A percentile compares a stretch with the other conserved stretches of the same genome.
Conservation (phyloP, 2,888 invertebrate species). For the Parnassius mnemosyne region DNA sequence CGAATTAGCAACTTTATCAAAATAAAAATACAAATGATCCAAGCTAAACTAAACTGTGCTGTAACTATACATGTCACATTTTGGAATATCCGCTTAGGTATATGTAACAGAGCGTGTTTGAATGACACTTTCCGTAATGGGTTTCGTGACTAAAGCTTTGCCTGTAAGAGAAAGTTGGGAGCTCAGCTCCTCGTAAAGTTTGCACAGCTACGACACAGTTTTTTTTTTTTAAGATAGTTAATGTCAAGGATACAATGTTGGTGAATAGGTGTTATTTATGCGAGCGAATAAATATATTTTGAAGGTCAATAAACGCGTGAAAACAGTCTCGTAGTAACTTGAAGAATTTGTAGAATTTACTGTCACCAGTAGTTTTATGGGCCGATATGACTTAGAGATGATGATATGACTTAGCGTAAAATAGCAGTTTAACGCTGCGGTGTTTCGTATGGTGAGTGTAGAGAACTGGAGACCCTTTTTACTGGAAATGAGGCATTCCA, state of each 20-base stretch:
- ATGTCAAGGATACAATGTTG: slow-evolving; percentile 4
- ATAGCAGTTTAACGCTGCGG: too few relatives aligned
- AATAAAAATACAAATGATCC: neutral
- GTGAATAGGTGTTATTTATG: neutral
- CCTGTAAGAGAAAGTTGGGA: slow-evolving; percentile 18
- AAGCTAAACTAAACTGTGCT: slow-evolving; percentile 10
- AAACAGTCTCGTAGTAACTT: too few relatives aligned
- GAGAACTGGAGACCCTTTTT: too few relatives aligned
- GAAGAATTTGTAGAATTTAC: too few relatives aligned
- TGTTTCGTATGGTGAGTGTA: too few relatives aligned
- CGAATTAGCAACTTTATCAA: too few relatives aligned
- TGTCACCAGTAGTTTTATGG: too few relatives aligned
- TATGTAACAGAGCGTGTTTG: slow-evolving; percentile 21
- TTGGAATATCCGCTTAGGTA: slow-evolving; percentile 17
- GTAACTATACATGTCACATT: slow-evolving; percentile 18
- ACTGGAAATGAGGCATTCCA: too few relatives aligned
- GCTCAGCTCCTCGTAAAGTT: slow-evolving; percentile 4
- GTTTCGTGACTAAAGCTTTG: slow-evolving; percentile 23
- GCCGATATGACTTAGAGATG: too few relatives aligned
- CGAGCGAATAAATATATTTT: too few relatives aligned
- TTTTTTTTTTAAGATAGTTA: slow-evolving; percentile 17
- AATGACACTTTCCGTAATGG: slow-evolving; percentile 27
- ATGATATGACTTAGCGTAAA: too few relatives aligned
- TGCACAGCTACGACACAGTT: slow-evolving; percentile 2
- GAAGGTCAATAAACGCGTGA: too few relatives aligned